phyloP scores from a whole-genome alignment of 2,113 vertebrate species.

The Nothobranchius furzeri region DNA sequence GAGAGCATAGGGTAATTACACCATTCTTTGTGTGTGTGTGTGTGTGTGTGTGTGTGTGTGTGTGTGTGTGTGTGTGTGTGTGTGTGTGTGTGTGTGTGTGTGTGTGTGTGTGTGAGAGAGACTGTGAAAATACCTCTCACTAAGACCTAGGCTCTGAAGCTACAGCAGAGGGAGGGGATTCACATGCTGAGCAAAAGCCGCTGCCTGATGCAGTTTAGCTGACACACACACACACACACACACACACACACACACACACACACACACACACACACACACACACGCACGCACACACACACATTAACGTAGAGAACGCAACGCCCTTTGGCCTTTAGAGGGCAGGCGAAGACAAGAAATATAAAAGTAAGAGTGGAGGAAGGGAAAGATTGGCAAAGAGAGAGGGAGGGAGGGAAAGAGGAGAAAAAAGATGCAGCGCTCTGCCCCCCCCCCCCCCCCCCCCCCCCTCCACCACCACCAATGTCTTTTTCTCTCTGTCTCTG shows the following conservation, averaged over 20 bases:
- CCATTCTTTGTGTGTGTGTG: slow-evolving; percentile 42
- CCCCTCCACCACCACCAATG: slow-evolving; percentile 16
- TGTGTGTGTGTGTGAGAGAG: slow-evolving; percentile 10
- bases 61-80: slow-evolving; percentile 28
- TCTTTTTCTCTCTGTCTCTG: slow-evolving; percentile 46
- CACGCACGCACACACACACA: slow-evolving; percentile 32
- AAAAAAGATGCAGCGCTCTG: slow-evolving; percentile 57
- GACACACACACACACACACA: slow-evolving; percentile 33
- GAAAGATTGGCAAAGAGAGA: slow-evolving; percentile 60
- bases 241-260: slow-evolving; percentile 27
- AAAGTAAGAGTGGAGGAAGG: slow-evolving; percentile 64
- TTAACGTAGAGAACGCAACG: slow-evolving; percentile 67
- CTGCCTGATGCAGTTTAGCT: slow-evolving; percentile 54
- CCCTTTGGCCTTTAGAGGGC: slow-evolving; percentile 96
- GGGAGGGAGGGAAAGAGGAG: slow-evolving; percentile 44
- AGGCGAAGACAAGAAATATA: slow-evolving; percentile 94
- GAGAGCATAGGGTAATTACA: slow-evolving; percentile 77
- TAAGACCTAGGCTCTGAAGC: slow-evolving; percentile 48
- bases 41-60: slow-evolving; percentile 25
- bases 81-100: slow-evolving; percentile 34
- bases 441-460: slow-evolving; percentile 31
- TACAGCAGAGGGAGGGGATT: slow-evolving; percentile 52
- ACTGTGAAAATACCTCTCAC: slow-evolving; percentile 45
- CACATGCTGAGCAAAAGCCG: slow-evolving; percentile 57
- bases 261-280: slow-evolving; percentile 28